These are phyloP conservation scores for Scelioninae gen. 2 DNA, from an alignment of 2,888 invertebrate genomes.

Conservation along the genomic window DNA sequence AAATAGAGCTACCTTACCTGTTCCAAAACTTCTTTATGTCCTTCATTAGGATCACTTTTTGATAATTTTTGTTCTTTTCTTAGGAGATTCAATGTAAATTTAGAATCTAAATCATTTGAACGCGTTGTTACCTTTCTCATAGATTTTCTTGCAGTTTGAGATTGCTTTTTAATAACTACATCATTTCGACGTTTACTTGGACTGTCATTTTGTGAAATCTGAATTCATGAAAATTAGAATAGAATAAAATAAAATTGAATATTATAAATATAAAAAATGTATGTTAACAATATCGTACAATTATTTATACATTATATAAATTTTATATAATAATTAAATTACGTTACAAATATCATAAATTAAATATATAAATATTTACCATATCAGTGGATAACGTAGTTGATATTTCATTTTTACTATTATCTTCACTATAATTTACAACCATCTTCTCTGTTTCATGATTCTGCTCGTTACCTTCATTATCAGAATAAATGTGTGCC, in stretches of 20 bases:
- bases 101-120: not conserved
- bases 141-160: conserved; percentile 43
- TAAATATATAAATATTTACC: not conserved
- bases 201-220: conserved; percentile 8
- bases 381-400: not conserved
- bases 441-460: not conserved
- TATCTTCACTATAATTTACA: conserved; percentile 2
- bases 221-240: no score
- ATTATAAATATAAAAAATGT: conserved; percentile 1
- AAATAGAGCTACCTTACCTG: no score
- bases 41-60: not conserved
- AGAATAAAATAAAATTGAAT: not conserved
- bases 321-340: no score
- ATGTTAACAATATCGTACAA: no score
- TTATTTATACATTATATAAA: no score
- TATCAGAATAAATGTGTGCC: conserved; percentile 29
- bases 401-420: not conserved
- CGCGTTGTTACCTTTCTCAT: conserved; percentile 62
- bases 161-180: conserved; percentile 27
- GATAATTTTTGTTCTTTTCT: not conserved
- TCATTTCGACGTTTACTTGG: conserved; percentile 10
- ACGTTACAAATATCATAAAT: not conserved
- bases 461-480: conserved; percentile 12
- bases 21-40: not conserved
- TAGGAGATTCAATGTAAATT: not conserved